Base-by-base conservation (phyloP, 2,888 invertebrate genomes). In the Microplitis deprimator region DNA sequence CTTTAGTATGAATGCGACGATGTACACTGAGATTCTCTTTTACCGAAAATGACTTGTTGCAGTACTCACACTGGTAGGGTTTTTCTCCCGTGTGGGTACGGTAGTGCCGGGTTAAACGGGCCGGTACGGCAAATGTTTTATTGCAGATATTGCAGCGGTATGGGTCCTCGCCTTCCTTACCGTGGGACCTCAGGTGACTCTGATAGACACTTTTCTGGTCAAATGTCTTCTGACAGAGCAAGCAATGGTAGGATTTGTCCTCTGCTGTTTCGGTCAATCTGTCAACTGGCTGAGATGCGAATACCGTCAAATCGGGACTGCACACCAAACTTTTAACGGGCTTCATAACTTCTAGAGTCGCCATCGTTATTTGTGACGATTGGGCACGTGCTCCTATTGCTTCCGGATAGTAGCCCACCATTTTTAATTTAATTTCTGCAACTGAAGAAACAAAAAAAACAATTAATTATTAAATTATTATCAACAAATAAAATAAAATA, bases 11-110 rank as follows among this genome's bases (percentile, higher is more conserved):
- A 82, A 97, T 97, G 78, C 97, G 93, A 62, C 92, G 89, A 89
- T 97, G 97, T 13, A 97, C 97, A 90, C 96, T 96, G 77, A 97
- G 91, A 89, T 97, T 97, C 90, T 97, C 97, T 90, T 97, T 97
- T 7, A 97, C 97, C 87, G 96, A 96, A 91, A 97, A 97, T 87
- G 96, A 95, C 90, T 97, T 97, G 90, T 95, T 95, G 91, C 97
- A 97, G 90, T 95, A 96, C 89, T 97, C 97, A 90, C 97, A 97
- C 89, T 95, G 94, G 89, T 96, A 97, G 0, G 97, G 97, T 84
- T 97, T 94, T 88, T 97, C 97, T 60, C 97, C 97, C 38, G 97
- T 97, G 88, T 97, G 97, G 8, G 96, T 97, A 79, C 97, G 92
- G 89, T 96, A 96, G 87, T 97, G 97, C 68, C 97, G 94, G 77